Evolutionary conservation across 2,113 vertebrate species (phyloP).

Genomic region (Hypomesus transpacificus): DNA sequence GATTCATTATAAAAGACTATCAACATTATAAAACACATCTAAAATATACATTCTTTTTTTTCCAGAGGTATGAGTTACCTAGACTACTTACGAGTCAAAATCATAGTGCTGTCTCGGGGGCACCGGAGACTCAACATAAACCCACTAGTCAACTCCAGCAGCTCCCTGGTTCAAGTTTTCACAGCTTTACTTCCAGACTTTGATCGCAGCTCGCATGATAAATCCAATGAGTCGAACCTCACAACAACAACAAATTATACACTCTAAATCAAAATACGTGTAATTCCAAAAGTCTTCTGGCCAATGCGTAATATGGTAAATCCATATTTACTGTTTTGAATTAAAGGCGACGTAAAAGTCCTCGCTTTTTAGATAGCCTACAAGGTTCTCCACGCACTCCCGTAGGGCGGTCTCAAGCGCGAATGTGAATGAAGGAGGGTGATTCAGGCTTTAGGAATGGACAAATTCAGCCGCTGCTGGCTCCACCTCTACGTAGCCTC

Average conservation of each 20-base stretch:
- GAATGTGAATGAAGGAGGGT: constrained; percentile 69
- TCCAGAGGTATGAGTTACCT: background rate
- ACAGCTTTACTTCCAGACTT: constrained; percentile 49
- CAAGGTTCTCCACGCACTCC: background rate
- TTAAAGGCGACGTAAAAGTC: constrained; percentile 16
- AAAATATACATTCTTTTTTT: no score
- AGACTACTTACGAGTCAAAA: constrained; percentile 70
- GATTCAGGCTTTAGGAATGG: constrained; percentile 70
- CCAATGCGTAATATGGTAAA: constrained; percentile 32
- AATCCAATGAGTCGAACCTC: constrained; percentile 41
- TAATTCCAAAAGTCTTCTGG: constrained; percentile 16
- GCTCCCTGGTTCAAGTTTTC: constrained; percentile 27
- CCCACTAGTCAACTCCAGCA: constrained; percentile 19
- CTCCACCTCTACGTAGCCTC: constrained; percentile 55
- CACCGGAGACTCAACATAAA: constrained; percentile 35
- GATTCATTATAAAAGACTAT: background rate
- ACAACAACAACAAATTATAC: background rate
- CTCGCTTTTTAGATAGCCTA: constrained; percentile 12
- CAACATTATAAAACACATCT: background rate
- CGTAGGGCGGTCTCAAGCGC: constrained; percentile 45
- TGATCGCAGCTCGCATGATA: constrained; percentile 58
- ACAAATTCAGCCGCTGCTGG: constrained; percentile 29
- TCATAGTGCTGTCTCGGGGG: constrained; percentile 56
- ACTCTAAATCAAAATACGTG: constrained; percentile 17
- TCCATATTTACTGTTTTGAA: constrained; percentile 53